Base-by-base conservation (phyloP, 2,113 vertebrate species). In the Alouatta palliata region DNA sequence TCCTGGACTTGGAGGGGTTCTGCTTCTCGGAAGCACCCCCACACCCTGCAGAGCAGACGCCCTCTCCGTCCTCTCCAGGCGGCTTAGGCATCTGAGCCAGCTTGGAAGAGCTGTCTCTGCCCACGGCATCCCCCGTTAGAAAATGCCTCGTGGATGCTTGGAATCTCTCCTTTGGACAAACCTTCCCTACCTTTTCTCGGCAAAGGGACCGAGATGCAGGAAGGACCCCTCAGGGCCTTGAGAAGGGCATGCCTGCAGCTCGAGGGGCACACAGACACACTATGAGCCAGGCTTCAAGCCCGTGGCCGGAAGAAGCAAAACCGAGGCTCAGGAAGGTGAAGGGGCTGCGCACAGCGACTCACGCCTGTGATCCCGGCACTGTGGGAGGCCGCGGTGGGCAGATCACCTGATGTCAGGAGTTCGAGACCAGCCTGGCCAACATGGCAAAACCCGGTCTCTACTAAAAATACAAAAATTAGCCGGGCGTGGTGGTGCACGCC, bases 61-160 rank as follows among this genome's bases (percentile, higher is more conserved):
- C 79, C 47, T 13, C 90, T 77, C 23, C 0, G 81, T 30, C 91
- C 16, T 2, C 49, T 40, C 56, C 82, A 43, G 37, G 56, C 2
- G 5, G 81, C 35, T 58, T 40, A 3, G 75, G 64, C 79, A 37
- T 12, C 32, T 8, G 30, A 13, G 61, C 64, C 47, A 32, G 30
- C 8, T 71, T 2, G 3, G 32, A 40, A 61, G 89, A 45, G 23
- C 52, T 32, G 27, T 17, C n/a, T 4, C 56, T 1, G 0, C 35
- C 27, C 0, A 5, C 54, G 3, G 32, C 3, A 2, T 2, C 25
- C n/a, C 58, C 32, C 12, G 10, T 13, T 2, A 68, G 90, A n/a
- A 30, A 35, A 27, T 11, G 49, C 37, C 79, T 52, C 8, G 19
- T 1, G 4, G 43, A 17, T 0, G 0, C 61, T 30, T 23, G 12